These are phyloP conservation scores for Galaxias olidus DNA, from an alignment of 2,797 vertebrate species.

Conservation along the genomic window DNA sequence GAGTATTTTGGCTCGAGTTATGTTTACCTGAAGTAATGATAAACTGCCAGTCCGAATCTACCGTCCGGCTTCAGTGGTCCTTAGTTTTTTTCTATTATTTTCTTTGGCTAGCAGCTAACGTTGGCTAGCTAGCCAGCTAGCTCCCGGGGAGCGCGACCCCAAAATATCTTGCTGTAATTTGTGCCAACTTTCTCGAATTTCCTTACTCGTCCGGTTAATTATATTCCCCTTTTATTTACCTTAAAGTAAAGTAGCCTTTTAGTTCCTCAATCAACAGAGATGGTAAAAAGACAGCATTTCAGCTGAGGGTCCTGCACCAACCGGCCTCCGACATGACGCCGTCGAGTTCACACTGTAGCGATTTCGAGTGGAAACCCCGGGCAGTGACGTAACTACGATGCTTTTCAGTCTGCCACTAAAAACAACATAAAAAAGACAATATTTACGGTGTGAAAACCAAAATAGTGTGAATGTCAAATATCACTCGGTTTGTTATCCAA, in stretches of 20 bases:
- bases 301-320: slow-evolving; percentile 70
- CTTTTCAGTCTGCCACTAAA: slow-evolving; percentile 25
- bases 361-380: slow-evolving; percentile 75
- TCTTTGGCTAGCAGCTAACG: slow-evolving; percentile 47
- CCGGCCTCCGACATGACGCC: slow-evolving; percentile 84
- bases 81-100: slow-evolving; percentile 47
- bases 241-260: slow-evolving; percentile 24
- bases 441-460: background rate
- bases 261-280: slow-evolving; percentile 46
- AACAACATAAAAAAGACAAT: slow-evolving; percentile 18
- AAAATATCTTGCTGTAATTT: slow-evolving; percentile 43
- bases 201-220: slow-evolving; percentile 21
- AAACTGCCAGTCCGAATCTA: slow-evolving; percentile 27
- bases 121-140: slow-evolving; percentile 52
- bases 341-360: slow-evolving; percentile 69
- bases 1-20: background rate
- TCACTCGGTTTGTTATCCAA: background rate
- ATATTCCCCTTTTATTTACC: slow-evolving; percentile 20
- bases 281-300: slow-evolving; percentile 65
- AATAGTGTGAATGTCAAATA: background rate
- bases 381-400: slow-evolving; percentile 74
- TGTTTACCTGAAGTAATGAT: slow-evolving; percentile 37
- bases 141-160: slow-evolving; percentile 69
- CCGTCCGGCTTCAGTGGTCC: slow-evolving; percentile 34
- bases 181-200: slow-evolving; percentile 29